A percentile compares a stretch with the other conserved stretches of the same genome.
Evolutionary conservation across 2,888 invertebrate genomes (phyloP).

Genomic region (Camptogramma bilineatum): DNA sequence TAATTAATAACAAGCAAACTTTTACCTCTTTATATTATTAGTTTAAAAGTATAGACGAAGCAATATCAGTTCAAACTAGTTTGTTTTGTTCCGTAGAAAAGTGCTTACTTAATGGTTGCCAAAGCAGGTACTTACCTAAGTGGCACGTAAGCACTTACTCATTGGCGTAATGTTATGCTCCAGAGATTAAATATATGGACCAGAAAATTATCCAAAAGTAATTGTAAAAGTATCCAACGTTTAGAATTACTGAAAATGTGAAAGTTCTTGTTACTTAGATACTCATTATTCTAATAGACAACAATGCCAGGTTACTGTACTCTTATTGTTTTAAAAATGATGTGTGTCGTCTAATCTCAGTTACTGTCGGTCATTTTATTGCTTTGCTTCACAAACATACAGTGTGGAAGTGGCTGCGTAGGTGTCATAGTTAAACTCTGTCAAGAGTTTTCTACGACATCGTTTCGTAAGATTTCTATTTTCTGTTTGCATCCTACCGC

Average conservation of each 20-base stretch:
- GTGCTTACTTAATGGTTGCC: neutral
- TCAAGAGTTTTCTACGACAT: slow-evolving; percentile 1
- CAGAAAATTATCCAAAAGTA: slow-evolving; percentile 10
- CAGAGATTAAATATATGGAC: neutral
- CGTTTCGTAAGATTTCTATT: slow-evolving; percentile 21
- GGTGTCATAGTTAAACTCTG: slow-evolving; percentile 1
- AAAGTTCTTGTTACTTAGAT: slow-evolving; percentile 18
- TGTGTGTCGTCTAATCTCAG: slow-evolving; percentile 14
- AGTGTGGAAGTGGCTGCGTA: slow-evolving; percentile 10
- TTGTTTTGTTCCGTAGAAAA: neutral
- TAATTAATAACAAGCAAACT: too few species aligned
- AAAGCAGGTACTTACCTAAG: neutral
- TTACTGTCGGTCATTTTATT: slow-evolving; percentile 10
- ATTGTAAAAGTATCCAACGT: neutral
- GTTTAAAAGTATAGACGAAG: too few species aligned
- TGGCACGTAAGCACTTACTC: neutral
- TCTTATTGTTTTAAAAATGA: slow-evolving; percentile 8
- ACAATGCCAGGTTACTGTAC: slow-evolving; percentile 15
- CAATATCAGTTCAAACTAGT: neutral
- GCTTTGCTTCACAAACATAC: slow-evolving; percentile 10
- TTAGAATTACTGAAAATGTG: too few species aligned
- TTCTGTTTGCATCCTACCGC: slow-evolving; percentile 20
- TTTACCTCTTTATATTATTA: too few species aligned
- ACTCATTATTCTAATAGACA: slow-evolving; percentile 12
- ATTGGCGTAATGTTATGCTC: slow-evolving; percentile 4